A percentile compares a stretch with the other conserved stretches of the same genome.
Conservation (phyloP, 2,888 invertebrate species). For the Sericinus montela region DNA sequence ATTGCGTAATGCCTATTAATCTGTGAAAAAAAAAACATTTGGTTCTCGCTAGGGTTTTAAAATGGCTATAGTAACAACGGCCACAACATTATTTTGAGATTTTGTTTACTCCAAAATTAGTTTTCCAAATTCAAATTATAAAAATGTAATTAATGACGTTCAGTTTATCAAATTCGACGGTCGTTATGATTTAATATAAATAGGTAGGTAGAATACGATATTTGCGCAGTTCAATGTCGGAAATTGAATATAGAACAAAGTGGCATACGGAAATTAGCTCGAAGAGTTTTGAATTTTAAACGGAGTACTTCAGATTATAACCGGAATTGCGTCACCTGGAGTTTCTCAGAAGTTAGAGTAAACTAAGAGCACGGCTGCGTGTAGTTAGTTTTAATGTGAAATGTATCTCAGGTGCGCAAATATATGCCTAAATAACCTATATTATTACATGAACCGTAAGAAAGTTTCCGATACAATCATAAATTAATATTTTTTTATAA, state of each 20-base stretch:
- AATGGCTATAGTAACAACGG: no score
- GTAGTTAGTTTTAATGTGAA: conserved; percentile 44
- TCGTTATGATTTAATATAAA: conserved; percentile 20
- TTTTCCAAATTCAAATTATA: not conserved
- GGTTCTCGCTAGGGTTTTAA: no score
- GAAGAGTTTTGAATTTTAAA: conserved; percentile 67
- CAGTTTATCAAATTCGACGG: not conserved
- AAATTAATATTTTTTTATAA: no score
- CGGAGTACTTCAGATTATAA: conserved; percentile 60
- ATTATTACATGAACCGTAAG: no score
- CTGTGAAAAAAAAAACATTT: conserved; percentile 54
- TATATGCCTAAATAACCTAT: no score
- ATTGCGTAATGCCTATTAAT: conserved; percentile 61
- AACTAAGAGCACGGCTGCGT: conserved; percentile 52
- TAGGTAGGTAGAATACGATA: conserved; percentile 41
- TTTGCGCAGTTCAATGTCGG: conserved; percentile 60
- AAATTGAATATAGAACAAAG: conserved; percentile 78
- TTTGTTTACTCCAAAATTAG: not conserved
- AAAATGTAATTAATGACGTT: not conserved
- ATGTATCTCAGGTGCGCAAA: not conserved
- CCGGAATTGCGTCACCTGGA: conserved; percentile 73
- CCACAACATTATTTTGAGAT: not conserved
- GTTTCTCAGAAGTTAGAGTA: conserved; percentile 68
- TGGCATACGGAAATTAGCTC: conserved; percentile 76
- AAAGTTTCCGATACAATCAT: no score